Evolutionary conservation across 2,888 invertebrate species (phyloP), one percentile per base, ranked within the genome.

Genomic region (Eremobia ochroleuca): DNA sequence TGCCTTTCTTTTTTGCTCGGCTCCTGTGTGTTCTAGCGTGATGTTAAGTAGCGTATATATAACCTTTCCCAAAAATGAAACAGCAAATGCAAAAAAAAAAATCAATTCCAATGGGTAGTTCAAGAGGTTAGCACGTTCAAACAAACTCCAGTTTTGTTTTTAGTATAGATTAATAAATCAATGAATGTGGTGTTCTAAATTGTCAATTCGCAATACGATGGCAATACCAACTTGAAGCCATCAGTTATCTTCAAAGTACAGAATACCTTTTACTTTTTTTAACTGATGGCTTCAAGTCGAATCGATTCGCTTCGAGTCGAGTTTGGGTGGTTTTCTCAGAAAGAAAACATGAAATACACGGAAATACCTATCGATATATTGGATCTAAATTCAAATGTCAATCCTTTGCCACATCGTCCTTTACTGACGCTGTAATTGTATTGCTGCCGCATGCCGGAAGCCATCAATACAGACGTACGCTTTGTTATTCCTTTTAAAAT

Each of bases 391-490:
- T 76, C 28, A 62, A 25, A 76, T 37, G 15, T 18, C 43, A 64
- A 34, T 76, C 52, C 28, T 43, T 76, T 64, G 43, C 43, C 21
- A 55, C 4, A 52, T 18, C 18, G 25, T 73, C 73, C 34, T n/a
- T 61, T 31, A n/a, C 15, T 25, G 52, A 25, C n/a, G 6, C 43
- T 34, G 25, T 76, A 40, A 52, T 43, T 76, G 28, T 76, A 46
- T 55, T 64, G 11, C 43, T 77, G 28, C 58, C 58, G 73, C 21
- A 21, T 28, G 43, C 34, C 34, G 74, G 55, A 73, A 73, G 43
- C 37, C 46, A 18, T 59, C 25, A 46, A 4, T 46, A 28, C 34
- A 59, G 28, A 37, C 34, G 58, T 21, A 15, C 43, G 21, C 6
- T 74, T 74, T 74, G 21, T 34, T 74, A 46, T 43, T 43, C 1